Percentiles rank a stretch among this genome's conserved stretches.
phyloP scores from a whole-genome alignment of 2,113 vertebrate species.

The Nothocercus julius region DNA sequence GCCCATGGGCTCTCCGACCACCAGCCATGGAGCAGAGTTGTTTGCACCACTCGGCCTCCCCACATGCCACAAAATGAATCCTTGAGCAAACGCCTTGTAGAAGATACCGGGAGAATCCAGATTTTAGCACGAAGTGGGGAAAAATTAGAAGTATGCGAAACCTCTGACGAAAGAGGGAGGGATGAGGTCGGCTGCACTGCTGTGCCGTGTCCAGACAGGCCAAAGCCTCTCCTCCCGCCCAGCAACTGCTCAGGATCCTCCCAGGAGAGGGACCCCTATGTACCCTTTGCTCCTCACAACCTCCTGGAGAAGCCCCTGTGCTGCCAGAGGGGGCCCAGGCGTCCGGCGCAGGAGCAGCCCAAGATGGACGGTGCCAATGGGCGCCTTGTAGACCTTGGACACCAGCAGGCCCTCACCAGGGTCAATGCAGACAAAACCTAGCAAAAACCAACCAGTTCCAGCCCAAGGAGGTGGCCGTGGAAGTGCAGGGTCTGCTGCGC shows the following conservation, averaged over 20 bases:
- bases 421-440: background rate
- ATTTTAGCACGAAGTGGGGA: too few relatives aligned
- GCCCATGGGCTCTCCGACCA: background rate
- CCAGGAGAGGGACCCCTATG: too few relatives aligned
- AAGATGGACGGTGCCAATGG: background rate
- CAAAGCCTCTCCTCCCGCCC: background rate
- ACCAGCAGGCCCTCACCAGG: background rate
- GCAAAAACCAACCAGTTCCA: background rate
- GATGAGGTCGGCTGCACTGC: too few relatives aligned
- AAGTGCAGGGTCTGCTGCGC: fast-evolving
- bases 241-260: too few relatives aligned
- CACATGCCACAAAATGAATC: background rate
- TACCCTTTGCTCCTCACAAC: background rate
- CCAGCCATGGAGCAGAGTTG: fast-evolving
- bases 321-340: background rate
- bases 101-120: too few relatives aligned
- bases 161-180: background rate
- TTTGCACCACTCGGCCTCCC: too few relatives aligned
- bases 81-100: background rate
- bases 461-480: fast-evolving
- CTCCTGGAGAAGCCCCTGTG: background rate
- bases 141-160: too few relatives aligned
- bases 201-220: background rate
- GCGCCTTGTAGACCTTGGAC: background rate
- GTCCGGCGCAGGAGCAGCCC: background rate